A percentile compares a stretch with the other conserved stretches of the same genome.
Evolutionary conservation across 2,797 vertebrate species (phyloP).

Genomic region (Tadarida brasiliensis): DNA sequence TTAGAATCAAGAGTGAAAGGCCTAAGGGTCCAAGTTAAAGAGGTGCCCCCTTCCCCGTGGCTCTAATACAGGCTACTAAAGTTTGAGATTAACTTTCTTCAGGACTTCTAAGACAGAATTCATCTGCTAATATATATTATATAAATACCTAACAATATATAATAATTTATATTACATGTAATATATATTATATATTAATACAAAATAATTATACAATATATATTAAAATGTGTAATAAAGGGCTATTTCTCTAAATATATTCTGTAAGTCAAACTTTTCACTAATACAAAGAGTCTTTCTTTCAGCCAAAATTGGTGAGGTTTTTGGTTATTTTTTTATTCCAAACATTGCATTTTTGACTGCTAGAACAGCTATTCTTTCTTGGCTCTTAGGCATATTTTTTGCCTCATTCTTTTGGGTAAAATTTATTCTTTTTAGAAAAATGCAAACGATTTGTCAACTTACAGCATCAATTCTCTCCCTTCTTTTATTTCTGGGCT

Average conservation of each 20-base stretch:
- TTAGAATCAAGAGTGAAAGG: neutral
- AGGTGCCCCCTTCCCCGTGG: neutral
- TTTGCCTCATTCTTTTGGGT: constrained; percentile 12
- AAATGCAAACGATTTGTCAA: constrained; percentile 40
- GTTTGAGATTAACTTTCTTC: neutral
- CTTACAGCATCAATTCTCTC: neutral
- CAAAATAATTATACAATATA: neutral
- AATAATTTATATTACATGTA: neutral
- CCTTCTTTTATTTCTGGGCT: neutral
- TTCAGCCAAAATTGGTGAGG: neutral
- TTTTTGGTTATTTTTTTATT: constrained; percentile 29
- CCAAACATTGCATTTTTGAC: constrained; percentile 44
- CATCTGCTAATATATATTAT: neutral
- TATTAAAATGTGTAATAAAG: neutral
- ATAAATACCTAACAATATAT: neutral
- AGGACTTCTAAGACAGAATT: constrained; percentile 41
- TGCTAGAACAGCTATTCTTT: constrained; percentile 49
- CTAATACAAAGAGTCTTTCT: constrained; percentile 35
- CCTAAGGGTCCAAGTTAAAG: neutral
- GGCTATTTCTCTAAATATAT: constrained; percentile 42
- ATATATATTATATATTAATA: neutral
- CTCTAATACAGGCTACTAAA: neutral
- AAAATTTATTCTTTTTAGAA: constrained; percentile 42
- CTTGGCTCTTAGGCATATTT: constrained; percentile 38
- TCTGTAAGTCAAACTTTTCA: constrained; percentile 37